Evolutionary conservation across 2,888 invertebrate genomes (phyloP).

Genomic region (Drosophila meridiana): DNA sequence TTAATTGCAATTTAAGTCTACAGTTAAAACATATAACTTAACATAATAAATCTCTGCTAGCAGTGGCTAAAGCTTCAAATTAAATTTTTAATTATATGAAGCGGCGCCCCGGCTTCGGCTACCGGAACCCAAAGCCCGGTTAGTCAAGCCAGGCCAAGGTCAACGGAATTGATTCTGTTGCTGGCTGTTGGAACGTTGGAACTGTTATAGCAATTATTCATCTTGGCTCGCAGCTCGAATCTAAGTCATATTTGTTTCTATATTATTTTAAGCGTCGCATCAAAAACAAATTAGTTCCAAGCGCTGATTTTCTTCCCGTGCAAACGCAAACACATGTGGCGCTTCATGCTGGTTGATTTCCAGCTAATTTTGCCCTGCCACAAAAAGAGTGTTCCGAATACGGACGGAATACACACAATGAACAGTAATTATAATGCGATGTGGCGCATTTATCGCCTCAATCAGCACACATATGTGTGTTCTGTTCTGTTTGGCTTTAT

Average conservation of each 20-base stretch:
- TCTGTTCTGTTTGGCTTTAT: constrained; percentile 19
- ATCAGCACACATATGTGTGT: constrained; percentile 70
- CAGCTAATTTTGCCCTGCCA: constrained; percentile 69
- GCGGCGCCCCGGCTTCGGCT: constrained; percentile 42
- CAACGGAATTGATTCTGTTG: constrained; percentile 27
- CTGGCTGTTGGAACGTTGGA: constrained; percentile 46
- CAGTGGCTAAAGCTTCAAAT: constrained; percentile 54
- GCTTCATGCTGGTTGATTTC: constrained; percentile 77
- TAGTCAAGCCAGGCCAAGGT: constrained; percentile 32
- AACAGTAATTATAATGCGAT: constrained; percentile 76
- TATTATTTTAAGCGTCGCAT: constrained; percentile 73
- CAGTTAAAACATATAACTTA: constrained; percentile 27
- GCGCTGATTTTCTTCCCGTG: constrained; percentile 70
- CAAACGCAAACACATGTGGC: constrained; percentile 35
- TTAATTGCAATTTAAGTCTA: constrained; percentile 48
- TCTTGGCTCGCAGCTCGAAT: constrained; percentile 49
- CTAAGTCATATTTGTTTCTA: constrained; percentile 66
- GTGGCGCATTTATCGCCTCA: constrained; percentile 73
- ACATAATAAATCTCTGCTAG: constrained; percentile 67
- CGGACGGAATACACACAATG: constrained; percentile 57
- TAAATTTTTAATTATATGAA: constrained; percentile 71
- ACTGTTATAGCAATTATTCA: constrained; percentile 75
- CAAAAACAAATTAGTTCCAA: constrained; percentile 80
- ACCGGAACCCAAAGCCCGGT: constrained; percentile 52
- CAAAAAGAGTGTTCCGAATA: constrained; percentile 50